Evolutionary conservation across 64 coral and sea anemone species (phyloP).

Genomic region (Actinia equina): DNA sequence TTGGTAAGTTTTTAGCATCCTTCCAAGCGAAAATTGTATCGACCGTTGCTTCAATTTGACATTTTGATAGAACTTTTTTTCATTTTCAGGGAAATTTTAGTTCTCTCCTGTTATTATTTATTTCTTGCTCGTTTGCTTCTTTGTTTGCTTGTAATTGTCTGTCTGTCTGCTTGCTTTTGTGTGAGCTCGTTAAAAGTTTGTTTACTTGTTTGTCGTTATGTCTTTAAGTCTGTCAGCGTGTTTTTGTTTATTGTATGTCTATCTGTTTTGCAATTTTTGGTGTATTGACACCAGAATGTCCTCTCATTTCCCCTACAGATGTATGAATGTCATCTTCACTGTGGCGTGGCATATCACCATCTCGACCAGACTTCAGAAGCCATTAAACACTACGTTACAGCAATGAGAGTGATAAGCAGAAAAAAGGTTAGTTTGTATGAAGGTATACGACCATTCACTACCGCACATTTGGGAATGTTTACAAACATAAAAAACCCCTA

Average conservation of each 20-base stretch:
- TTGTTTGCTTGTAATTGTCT: no score
- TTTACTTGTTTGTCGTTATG: not conserved
- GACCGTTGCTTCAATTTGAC: no score
- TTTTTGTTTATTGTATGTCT: not conserved
- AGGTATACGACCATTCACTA: not conserved
- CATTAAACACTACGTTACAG: not conserved
- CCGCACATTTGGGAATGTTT: not conserved
- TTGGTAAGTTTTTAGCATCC: conserved; percentile 11
- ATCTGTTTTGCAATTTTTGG: not conserved
- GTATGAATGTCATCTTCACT: conserved; percentile 17
- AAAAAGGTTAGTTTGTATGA: conserved; percentile 2
- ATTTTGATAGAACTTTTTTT: no score
- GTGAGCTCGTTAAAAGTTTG: no score
- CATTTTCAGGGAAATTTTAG: no score
- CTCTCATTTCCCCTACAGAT: not conserved
- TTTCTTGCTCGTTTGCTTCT: not conserved
- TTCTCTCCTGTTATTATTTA: no score
- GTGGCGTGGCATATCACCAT: conserved; percentile 4
- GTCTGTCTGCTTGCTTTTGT: no score
- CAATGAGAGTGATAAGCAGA: conserved; percentile 18
- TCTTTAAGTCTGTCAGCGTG: not conserved
- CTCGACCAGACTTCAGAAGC: not conserved
- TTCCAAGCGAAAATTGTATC: not conserved
- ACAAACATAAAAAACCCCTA: not conserved
- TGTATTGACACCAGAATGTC: not conserved